Conservation (phyloP, 2,797 vertebrate species). For the Danio kyathit region DNA sequence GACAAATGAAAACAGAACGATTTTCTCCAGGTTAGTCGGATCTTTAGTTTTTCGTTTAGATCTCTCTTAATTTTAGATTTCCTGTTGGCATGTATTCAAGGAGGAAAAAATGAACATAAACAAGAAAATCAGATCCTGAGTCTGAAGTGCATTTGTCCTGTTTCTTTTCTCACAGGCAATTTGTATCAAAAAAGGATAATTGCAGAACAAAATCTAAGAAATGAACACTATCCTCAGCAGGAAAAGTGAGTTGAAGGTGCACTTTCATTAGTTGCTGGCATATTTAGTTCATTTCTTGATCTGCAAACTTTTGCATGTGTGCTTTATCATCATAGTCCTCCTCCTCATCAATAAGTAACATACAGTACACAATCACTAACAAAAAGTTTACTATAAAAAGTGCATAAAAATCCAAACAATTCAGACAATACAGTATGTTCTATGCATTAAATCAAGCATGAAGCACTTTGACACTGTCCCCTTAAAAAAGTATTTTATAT, state of each 20-base stretch:
- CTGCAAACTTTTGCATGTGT: not conserved
- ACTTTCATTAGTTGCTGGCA: not conserved
- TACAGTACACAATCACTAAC: not conserved
- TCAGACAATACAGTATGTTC: not conserved
- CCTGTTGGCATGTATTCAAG: not conserved
- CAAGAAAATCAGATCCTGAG: not conserved
- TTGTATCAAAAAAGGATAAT: slow-evolving; percentile 89
- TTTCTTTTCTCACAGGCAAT: slow-evolving; percentile 73
- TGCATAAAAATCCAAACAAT: no score
- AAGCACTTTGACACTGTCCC: no score
- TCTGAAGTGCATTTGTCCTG: slow-evolving; percentile 19
- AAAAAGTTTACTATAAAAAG: not conserved
- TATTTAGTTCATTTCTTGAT: not conserved
- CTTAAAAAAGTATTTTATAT: no score
- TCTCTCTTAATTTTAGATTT: not conserved
- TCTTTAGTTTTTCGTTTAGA: slow-evolving; percentile 2
- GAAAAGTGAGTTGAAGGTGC: slow-evolving; percentile 84
- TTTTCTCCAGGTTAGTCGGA: slow-evolving; percentile 80
- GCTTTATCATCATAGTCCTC: not conserved
- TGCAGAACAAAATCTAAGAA: slow-evolving; percentile 88
- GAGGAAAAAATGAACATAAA: not conserved
- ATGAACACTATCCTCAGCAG: slow-evolving; percentile 82
- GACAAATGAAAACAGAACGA: slow-evolving; percentile 84
- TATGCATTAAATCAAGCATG: not conserved
- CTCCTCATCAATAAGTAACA: not conserved